These are phyloP conservation scores for Drosophila sturtevanti DNA, from an alignment of 1,140 invertebrate genomes.

Conservation along the genomic window DNA sequence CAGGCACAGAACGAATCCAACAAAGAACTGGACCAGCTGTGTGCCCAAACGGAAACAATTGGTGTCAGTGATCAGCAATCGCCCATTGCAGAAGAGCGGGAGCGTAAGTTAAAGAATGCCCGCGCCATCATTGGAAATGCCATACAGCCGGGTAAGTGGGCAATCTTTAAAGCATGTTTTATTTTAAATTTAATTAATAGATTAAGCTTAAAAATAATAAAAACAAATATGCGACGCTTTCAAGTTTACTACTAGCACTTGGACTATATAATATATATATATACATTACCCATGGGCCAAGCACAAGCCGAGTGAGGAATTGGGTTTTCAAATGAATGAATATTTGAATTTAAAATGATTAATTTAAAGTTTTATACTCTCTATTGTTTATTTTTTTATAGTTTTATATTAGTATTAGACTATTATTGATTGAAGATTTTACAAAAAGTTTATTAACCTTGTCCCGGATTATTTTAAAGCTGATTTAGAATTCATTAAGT, in stretches of 20 bases:
- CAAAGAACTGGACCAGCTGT: constrained; percentile 80
- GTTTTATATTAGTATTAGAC: too few relatives aligned
- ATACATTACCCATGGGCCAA: constrained; percentile 24
- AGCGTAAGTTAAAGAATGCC: constrained; percentile 84
- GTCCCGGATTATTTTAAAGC: too few relatives aligned
- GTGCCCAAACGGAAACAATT: constrained; percentile 79
- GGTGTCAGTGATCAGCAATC: constrained; percentile 58
- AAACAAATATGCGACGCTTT: constrained; percentile 57
- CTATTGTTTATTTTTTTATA: neutral
- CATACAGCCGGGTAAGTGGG: constrained; percentile 82
- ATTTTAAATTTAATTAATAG: constrained; percentile 15
- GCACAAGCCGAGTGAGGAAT: constrained; percentile 28
- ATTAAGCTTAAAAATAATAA: constrained; percentile 46
- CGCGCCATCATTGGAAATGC: constrained; percentile 85
- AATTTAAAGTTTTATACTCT: neutral
- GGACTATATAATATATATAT: constrained; percentile 2
- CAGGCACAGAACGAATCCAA: constrained; percentile 82
- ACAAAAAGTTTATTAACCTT: too few relatives aligned
- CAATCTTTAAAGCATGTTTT: constrained; percentile 27
- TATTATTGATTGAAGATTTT: neutral
- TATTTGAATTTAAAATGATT: neutral
- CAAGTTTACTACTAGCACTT: constrained; percentile 69
- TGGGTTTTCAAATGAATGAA: neutral
- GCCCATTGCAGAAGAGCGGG: constrained; percentile 69
- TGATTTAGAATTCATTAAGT: too few relatives aligned